Evolutionary conservation across 2,888 invertebrate species (phyloP).

Genomic region (Brachypalpus laphriformis): DNA sequence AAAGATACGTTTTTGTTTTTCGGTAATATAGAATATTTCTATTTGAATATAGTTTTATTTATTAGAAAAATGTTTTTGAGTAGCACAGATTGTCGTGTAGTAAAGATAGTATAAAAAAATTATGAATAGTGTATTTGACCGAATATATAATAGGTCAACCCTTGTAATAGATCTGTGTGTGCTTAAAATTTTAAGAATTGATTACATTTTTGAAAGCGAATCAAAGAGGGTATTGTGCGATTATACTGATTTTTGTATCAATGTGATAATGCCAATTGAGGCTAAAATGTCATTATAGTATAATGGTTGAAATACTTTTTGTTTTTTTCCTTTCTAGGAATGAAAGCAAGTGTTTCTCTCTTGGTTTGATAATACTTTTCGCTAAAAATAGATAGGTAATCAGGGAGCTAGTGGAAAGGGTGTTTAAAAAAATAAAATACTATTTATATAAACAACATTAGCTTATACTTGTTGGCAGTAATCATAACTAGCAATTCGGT

Average conservation of each 20-base stretch:
- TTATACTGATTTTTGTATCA: conserved; percentile 20
- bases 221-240: conserved; percentile 59
- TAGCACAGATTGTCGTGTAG: conserved; percentile 72
- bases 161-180: conserved; percentile 58
- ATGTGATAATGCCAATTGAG: not conserved
- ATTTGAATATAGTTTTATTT: conserved; percentile 16
- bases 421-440: not conserved
- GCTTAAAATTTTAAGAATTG: conserved; percentile 37
- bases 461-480: not conserved
- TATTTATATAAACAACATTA: not conserved
- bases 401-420: not conserved
- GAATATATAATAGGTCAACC: conserved; percentile 38
- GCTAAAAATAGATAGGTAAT: not conserved
- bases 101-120: conserved; percentile 64
- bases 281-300: conserved; percentile 19
- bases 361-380: not conserved
- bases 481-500: not conserved
- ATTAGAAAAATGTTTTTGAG: conserved; percentile 49
- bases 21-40: conserved; percentile 45
- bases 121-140: conserved; percentile 56
- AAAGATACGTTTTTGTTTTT: conserved; percentile 50
- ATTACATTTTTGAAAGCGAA: conserved; percentile 33
- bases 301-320: not conserved
- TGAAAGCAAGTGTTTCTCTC: not conserved
- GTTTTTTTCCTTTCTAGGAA: not conserved